Base-by-base conservation (phyloP, 53 echinoderm and acorn worm species). In the Holothuria leucospilota region DNA sequence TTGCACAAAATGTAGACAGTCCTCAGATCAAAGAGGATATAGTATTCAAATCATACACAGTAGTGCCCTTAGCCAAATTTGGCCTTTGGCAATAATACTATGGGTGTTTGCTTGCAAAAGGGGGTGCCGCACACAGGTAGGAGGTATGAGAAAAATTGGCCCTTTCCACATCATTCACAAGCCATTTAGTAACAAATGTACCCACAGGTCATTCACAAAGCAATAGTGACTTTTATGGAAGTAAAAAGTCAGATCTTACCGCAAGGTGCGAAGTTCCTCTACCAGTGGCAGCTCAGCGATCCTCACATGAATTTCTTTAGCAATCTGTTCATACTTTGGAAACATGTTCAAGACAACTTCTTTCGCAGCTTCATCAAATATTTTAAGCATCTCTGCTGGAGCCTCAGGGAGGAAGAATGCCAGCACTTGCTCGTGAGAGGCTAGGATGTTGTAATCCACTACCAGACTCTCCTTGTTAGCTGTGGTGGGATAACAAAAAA, bases 391-490 rank as follows among this genome's bases (percentile, higher is more conserved):
- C 77, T 98, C 99, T 29, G 95, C 86, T 2, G 99, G 99, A 53
- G 99, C 99, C 78, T 98, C 99, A 1, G 99, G 99, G 24, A 98
- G 87, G 86, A 98, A 98, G 92, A 95, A 98, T 39, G 99, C 99
- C 38, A 98, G 82, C 28, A 98, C 99, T 67, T 98, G 99, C 82
- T 93, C 95, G 64, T 93, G 92, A 26, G 95, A 98, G 63, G 95
- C 99, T 27, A 98, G 86, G 91, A 95, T 95, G 92, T 98, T 98
- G 89, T 98, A 95, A 68, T 95, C 99, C 25, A 98, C 90, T 26
- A 99, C 91, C 64, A 98, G 88, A 58, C 99, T 99, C 85, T 99
- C 93, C 63, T 99, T 98, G 89, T 98, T 98, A 25, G 81, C 99
- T 97, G 67, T 13, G 52, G 13, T 49, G 7, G 14, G 21, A 42